Evolutionary conservation across 2,797 vertebrate genomes (phyloP), one percentile per base, ranked within the genome.

Genomic region (Bradypus variegatus): DNA sequence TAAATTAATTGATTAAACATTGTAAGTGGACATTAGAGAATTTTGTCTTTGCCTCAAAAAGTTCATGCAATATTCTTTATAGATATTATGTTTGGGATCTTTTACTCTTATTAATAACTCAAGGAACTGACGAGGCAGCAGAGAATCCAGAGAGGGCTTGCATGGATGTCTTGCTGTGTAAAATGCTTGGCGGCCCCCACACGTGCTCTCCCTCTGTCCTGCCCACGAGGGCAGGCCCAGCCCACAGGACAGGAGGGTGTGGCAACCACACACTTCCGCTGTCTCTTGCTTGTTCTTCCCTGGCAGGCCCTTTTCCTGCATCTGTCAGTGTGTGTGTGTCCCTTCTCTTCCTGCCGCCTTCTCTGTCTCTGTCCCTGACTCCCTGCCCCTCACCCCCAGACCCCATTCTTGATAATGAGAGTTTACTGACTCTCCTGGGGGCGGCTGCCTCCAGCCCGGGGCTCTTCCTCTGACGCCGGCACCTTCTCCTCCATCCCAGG

Each of bases 351-450:
- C 86, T 3, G 2, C 29, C 45, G 31, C n/a, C 48, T 48, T 48
- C 65, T 31, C 67, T 21, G 2, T 21, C 67, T 58, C 76, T 55
- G 33, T 62, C 83, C 19, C 11, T 69, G 80, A 80, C 16, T 21
- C 84, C 18, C 18, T 58, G 55, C 55, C 14, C 60, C 23, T 16
- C 38, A n/a, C 53, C 33, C 82, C 31, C 88, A 29, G 92, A 90
- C 73, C 45, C 64, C 16, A 5, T 53, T 83, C 89, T 53, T 21
- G 93, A 78, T 95, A 94, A 95, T 95, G 88, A 84, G 72, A 85
- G 91, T 79, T 86, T 91, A 91, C 94, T 41, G 91, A 95, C 95
- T 80, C 87, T 62, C 84, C 83, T 0, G 15, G 58, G 6, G 45
- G 77, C 58, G 9, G 78, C 89, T 33, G 76, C 88, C 92, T 50